Evolutionary conservation across 1,140 invertebrate genomes (phyloP).

Genomic region (Drosophila carrolli): DNA sequence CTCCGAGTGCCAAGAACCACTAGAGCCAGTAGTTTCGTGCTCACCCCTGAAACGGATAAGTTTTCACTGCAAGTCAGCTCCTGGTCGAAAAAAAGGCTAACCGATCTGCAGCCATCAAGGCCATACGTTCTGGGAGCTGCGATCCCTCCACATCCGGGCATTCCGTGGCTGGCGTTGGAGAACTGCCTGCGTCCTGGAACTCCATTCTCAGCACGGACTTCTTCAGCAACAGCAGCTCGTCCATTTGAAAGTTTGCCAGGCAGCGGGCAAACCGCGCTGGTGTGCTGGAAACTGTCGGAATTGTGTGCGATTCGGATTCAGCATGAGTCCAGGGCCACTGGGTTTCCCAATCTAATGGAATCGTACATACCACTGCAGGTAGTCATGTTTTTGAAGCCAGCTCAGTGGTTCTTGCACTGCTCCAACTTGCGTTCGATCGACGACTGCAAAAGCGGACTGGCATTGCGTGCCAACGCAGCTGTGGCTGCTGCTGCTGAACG

Average conservation of each 20-base stretch:
- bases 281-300: constrained; percentile 46
- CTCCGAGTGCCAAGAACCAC: constrained; percentile 22
- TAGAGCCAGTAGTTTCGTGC: constrained; percentile 6
- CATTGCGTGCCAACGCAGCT: constrained; percentile 7
- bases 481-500: neutral
- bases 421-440: constrained; percentile 17
- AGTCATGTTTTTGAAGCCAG: constrained; percentile 18
- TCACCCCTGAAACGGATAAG: constrained; percentile 24
- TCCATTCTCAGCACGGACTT: constrained; percentile 62
- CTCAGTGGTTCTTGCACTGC: constrained; percentile 19
- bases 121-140: constrained; percentile 50
- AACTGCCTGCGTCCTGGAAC: neutral
- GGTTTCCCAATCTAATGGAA: constrained; percentile 17
- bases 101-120: constrained; percentile 67
- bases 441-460: constrained; percentile 34
- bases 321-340: constrained; percentile 4
- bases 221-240: constrained; percentile 56
- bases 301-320: neutral
- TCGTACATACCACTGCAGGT: constrained; percentile 64
- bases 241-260: constrained; percentile 60
- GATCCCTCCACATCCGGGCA: neutral
- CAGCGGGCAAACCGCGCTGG: constrained; percentile 63
- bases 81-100: neutral
- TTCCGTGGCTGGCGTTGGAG: neutral
- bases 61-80: neutral